Evolutionary conservation across 2,113 vertebrate species (phyloP), one percentile per base, ranked within the genome.

Genomic region (Cyrtonyx montezumae): DNA sequence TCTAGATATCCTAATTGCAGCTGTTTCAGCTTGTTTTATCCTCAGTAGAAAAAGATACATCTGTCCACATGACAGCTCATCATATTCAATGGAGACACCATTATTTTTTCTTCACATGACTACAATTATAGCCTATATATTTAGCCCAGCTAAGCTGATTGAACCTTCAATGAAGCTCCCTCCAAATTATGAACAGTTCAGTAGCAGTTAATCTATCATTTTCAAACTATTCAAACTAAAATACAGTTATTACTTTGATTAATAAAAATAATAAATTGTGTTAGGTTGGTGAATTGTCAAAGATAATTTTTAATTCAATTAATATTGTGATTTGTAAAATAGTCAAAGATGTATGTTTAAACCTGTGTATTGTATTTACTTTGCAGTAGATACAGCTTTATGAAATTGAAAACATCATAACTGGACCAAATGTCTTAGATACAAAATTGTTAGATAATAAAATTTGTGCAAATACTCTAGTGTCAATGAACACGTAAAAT

Each of bases 81-180:
- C 14, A 32, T 36, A 48, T 26, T 9, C n/a, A 37, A 0, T 34
- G 13, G 13, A 40, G 25, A 65, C 25, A 46, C 4, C 2, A 7
- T 40, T 14, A 11, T 11, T 21, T 32, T 36, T 67, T 43, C 61
- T 0, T 6, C 2, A 42, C 1, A 2, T 58, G 8, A 23, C 28
- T 84, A 32, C 19, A 87, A 8, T 23, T 36, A 16, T 7, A 61
- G 13, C 2, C 23, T 71, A 61, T 26, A 25, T 36, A 69, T 14
- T 26, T 46, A 66, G 1, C 5, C 28, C 55, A 22, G 55, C 55
- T 63, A 28, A 89, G 14, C 26, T 49, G 42, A 17, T 9, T 32
- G 46, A 71, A 79, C 2, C 42, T 71, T 19, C 40, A 22, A 26
- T 51, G 7, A 48, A 17, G 34, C 5, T 13, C 16, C 36, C 43